Evolutionary conservation across 2,888 invertebrate genomes (phyloP), one percentile per base, ranked within the genome.

Genomic region (Zaprionus obscuricornis): DNA sequence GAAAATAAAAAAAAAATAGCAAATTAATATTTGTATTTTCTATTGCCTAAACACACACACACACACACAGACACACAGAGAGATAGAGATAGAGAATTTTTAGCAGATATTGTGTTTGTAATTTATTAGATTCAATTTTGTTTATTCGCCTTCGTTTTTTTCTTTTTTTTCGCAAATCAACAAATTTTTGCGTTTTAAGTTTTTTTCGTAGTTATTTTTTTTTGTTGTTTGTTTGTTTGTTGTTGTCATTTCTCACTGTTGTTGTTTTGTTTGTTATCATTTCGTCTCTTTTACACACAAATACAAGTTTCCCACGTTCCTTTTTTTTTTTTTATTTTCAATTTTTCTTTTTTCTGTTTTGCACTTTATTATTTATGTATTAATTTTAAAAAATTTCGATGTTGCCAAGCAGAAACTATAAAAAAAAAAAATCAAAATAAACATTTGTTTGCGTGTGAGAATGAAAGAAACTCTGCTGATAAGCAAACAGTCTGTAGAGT

Each of bases 71-170:
- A 31, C 26, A 8, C n/a, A 45, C 5, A 11, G 17, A 37, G 16
- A 36, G 18, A 14, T 10, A 36, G 18, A 20, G 18, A 37, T 11
- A 10, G 17, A 37, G 22, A 22, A 11, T 20, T 22, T 6, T 50
- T 27, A 42, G 22, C 33, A 54, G 33, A 45, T 49, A 70, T 56
- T 37, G 63, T 49, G 34, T 22, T 26, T 50, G 52, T 56, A 63
- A 77, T 74, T 78, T 75, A 66, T 78, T 74, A 68, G 64, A 64
- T 71, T 79, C 42, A 58, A 52, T 43, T 37, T 57, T 69, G 65
- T 66, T 81, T 69, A 72, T 72, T 63, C 63, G 46, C 57, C n/a
- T n/a, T n/a, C n/a, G n/a, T n/a, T n/a, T n/a, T n/a, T n/a, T n/a
- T n/a, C n/a, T n/a, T n/a, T n/a, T 24, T 68, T 58, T 69, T 52